These are phyloP conservation scores for Amblyteles armatorius DNA, from an alignment of 2,888 invertebrate genomes.

Conservation along the genomic window DNA sequence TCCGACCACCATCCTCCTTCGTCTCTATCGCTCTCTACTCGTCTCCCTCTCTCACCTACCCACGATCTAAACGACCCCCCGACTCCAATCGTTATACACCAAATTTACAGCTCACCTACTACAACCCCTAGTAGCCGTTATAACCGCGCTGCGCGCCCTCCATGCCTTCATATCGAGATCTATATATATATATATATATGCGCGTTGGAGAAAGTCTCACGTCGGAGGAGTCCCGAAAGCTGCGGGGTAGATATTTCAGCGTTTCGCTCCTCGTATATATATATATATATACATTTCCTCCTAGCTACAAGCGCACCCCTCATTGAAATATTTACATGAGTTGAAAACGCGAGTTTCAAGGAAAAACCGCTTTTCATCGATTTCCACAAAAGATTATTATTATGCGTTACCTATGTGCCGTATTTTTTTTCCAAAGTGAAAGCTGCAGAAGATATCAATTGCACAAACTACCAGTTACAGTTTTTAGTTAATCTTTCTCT, in stretches of 20 bases:
- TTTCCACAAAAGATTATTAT: background rate
- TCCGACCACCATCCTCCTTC: slow-evolving; percentile 4
- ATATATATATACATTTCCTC: background rate
- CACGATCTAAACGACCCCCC: slow-evolving; percentile 39
- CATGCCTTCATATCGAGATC: background rate
- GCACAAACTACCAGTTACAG: background rate
- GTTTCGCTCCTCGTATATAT: slow-evolving; percentile 8
- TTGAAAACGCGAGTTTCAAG: background rate
- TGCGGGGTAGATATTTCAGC: slow-evolving; percentile 44
- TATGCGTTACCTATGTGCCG: background rate
- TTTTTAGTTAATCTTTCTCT: background rate
- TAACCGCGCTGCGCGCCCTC: slow-evolving; percentile 54
- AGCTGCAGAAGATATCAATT: background rate
- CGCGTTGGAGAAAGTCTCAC: slow-evolving; percentile 39
- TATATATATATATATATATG: slow-evolving; percentile 22
- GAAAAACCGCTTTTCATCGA: background rate
- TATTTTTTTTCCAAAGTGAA: background rate
- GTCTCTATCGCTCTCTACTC: slow-evolving; percentile 10
- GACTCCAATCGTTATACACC: slow-evolving; percentile 82
- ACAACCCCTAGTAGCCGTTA: slow-evolving; percentile 66
- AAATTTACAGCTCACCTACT: slow-evolving; percentile 82
- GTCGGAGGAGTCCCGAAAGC: slow-evolving; percentile 42
- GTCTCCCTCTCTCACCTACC: slow-evolving; percentile 49
- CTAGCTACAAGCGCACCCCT: background rate
- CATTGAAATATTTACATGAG: background rate